These are phyloP conservation scores for Caenorhabditis imperialis DNA, from an alignment of 2,888 invertebrate genomes.

Conservation along the genomic window DNA sequence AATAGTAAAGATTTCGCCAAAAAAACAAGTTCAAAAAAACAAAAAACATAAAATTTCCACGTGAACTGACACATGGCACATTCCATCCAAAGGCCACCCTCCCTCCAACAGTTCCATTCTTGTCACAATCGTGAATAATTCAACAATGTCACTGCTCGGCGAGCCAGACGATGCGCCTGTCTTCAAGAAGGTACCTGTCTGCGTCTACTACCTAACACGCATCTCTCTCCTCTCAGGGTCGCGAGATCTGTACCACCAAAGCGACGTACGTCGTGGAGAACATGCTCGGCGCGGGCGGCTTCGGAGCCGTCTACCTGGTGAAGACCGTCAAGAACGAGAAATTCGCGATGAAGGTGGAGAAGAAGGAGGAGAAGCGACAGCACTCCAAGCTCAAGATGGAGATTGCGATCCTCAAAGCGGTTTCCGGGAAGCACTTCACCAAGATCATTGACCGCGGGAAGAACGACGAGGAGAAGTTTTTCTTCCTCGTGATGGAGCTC, in stretches of 20 bases:
- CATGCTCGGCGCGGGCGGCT: constrained; percentile 71
- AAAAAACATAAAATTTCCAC: no score
- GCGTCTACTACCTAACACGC: no score
- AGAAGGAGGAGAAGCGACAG: constrained; percentile 64
- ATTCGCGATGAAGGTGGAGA: constrained; percentile 74
- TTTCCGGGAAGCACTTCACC: constrained; percentile 67
- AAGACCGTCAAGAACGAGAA: constrained; percentile 50
- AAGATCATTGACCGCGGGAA: constrained; percentile 70
- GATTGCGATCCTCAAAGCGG: constrained; percentile 69
- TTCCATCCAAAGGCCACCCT: no score
- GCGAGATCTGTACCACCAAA: constrained; percentile 48
- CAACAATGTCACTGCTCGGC: no score
- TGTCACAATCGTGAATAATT: no score
- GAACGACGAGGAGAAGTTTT: constrained; percentile 60
- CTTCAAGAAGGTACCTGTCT: no score
- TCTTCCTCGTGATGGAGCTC: constrained; percentile 72
- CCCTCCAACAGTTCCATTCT: no score
- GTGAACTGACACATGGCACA: no score
- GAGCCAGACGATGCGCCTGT: no score
- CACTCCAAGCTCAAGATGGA: constrained; percentile 76
- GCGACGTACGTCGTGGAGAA: constrained; percentile 59
- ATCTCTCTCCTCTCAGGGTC: constrained; percentile 54
- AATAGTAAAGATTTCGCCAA: no score
- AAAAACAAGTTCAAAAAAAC: no score
- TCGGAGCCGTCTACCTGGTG: constrained; percentile 69